Base-by-base conservation (phyloP, 2,113 vertebrate species). In the Tenrec ecaudatus region DNA sequence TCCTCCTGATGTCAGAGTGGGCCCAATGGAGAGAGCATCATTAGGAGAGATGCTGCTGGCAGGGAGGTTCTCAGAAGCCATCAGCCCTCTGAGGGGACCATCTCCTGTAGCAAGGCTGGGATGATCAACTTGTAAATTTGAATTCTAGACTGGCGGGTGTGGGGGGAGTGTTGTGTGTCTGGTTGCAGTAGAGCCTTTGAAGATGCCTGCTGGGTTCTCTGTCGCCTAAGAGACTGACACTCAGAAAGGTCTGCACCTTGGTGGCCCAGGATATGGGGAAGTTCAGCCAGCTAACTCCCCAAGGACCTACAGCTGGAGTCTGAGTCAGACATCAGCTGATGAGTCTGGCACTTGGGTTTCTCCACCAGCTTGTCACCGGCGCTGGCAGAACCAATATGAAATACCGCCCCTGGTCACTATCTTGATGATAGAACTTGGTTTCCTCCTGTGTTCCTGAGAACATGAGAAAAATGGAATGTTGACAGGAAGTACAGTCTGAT, bases 41-140 rank as follows among this genome's bases (percentile, higher is more conserved):
- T 93, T 86, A 93, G 62, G 66, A 89, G 71, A 94, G 84, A 89
- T 93, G 40, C 86, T 8, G 6, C 84, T 92, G 83, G 86, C 66
- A 68, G 73, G 7, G 47, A 77, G 80, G 66, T 60, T 75, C 73
- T 22, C 9, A 76, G 73, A 73, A 84, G 73, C 11, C 82, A 22
- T 75, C 88, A 84, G 43, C 76, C 16, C 80, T 66, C 4, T 3
- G 57, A 79, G 87, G 57, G 29, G 47, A 73, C 36, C 66, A 96
- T 96, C 95, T 94, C 73, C 36, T 93, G 9, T 84, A 27, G 89
- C 64, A 22, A 69, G 88, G 79, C 82, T 96, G 17, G 17, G 92
- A 80, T 71, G 82, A 94, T 66, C 92, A 82, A 88, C 88, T 94
- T 96, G 90, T 94, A 86, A 96, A 69, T 82, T 71, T 23, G 86